phyloP scores from a whole-genome alignment of 2,888 invertebrate species.

The Heterodera filipjevi region DNA sequence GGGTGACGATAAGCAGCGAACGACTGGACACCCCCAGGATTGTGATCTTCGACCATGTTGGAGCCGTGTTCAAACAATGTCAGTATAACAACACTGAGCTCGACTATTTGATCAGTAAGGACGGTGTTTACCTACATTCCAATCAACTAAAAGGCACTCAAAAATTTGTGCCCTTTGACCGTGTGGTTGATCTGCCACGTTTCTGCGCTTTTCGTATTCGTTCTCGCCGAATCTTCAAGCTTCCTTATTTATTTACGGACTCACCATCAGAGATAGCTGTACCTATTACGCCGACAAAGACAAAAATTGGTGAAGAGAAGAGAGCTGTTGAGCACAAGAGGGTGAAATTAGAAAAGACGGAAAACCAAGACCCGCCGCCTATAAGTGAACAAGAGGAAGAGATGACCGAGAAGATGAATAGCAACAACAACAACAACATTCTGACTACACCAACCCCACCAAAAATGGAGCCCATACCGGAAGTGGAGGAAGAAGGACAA shows the following conservation, averaged over 20 bases:
- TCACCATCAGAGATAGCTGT: background rate
- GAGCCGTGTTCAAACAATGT: too few species aligned
- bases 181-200: background rate
- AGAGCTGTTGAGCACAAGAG: background rate
- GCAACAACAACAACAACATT: too few species aligned
- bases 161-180: conserved; percentile 3
- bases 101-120: background rate
- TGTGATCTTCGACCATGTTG: background rate
- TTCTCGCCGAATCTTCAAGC: background rate
- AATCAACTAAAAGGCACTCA: background rate
- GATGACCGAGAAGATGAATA: too few species aligned
- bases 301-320: background rate
- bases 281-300: too few species aligned
- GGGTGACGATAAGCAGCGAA: conserved; percentile 6
- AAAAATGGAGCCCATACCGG: too few species aligned
- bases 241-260: background rate
- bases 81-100: too few species aligned
- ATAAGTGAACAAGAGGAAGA: too few species aligned
- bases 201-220: background rate
- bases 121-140: background rate
- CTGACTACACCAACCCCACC: too few species aligned
- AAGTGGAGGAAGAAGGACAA: too few species aligned
- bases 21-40: conserved; percentile 1
- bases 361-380: too few species aligned
- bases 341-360: too few species aligned